Base-by-base conservation (phyloP, 2,888 invertebrate genomes). In the Nephrocerus scutellatus region DNA sequence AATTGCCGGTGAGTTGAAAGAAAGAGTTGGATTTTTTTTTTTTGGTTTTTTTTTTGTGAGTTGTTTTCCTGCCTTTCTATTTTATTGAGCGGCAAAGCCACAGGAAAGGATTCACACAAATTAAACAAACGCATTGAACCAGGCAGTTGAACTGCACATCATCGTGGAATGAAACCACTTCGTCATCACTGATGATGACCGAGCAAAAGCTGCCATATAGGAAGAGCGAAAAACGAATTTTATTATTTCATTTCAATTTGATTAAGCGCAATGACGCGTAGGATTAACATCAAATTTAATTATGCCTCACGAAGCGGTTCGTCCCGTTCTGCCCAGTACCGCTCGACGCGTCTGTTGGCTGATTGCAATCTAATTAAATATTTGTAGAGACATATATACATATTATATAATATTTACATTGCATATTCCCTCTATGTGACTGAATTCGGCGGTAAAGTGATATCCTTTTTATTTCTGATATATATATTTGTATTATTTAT, bases 261-360 rank as follows among this genome's bases (percentile, higher is more conserved):
- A 62, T 66, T 66, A 62, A 51, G 55, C 52, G 56, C 62, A 63
- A 56, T 59, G 62, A 63, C 57, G 60, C 65, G 57, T 55, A 62
- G 60, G 63, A 64, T 66, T 66, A 64, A 66, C 57, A 66, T 58
- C 54, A 57, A 64, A 66, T 66, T 63, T 54, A 52, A 63, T 64
- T 66, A 64, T 54, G 55, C 51, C 16, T 30, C 30, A 30, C 16
- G 16, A 6, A 30, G n/a, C 19, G 30, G 15, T 14, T 19, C 16
- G 16, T 30, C 12, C 10, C 7, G 16, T 30, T 8, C 30, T 10
- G 19, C 18, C 12, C 7, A 31, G 21, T 9, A 20, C 13, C 13
- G 13, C 32, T 20, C 22, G 21, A 32, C 4, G 23, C 32, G 9
- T 12, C 32, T 19, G 4, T 23, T 16, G 19, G 19, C 16, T 7